These are phyloP conservation scores for Galbula dea DNA, from an alignment of 2,113 vertebrate species.

Conservation along the genomic window DNA sequence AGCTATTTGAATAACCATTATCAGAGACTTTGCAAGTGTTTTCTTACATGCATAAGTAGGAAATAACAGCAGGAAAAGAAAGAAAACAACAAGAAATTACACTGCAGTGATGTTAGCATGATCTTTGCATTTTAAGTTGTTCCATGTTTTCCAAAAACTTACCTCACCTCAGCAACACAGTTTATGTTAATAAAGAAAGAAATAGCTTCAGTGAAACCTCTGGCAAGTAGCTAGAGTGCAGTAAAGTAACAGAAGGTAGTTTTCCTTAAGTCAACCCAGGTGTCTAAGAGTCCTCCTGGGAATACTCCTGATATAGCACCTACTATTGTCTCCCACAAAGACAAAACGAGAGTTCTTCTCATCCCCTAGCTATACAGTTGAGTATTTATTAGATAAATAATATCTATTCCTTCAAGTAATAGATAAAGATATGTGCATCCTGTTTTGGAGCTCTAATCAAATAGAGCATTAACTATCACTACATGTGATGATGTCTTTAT, in stretches of 20 bases:
- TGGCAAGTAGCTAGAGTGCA: fast-evolving
- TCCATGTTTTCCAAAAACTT: not conserved
- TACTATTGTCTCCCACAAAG: not conserved
- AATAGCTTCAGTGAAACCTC: not conserved
- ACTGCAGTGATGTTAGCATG: not conserved
- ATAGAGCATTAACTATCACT: not conserved
- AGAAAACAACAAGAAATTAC: not conserved
- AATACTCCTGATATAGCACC: not conserved
- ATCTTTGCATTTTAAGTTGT: not conserved
- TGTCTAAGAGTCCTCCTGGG: not conserved
- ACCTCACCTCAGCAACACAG: not conserved
- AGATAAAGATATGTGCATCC: not conserved
- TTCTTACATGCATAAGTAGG: not conserved
- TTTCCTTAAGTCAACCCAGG: not conserved
- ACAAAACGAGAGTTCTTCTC: not conserved
- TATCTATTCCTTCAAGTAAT: not conserved
- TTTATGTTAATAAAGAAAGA: not conserved
- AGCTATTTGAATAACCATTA: not conserved
- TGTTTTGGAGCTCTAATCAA: not conserved
- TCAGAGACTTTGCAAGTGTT: not conserved
- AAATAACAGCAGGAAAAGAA: not conserved
- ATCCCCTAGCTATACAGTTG: fast-evolving
- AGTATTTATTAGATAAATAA: not conserved
- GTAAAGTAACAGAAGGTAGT: not conserved
- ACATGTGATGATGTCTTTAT: not conserved